Evolutionary conservation across 2,888 invertebrate species (phyloP), one percentile per base, ranked within the genome.

Genomic region (Aspidiotus destructor): DNA sequence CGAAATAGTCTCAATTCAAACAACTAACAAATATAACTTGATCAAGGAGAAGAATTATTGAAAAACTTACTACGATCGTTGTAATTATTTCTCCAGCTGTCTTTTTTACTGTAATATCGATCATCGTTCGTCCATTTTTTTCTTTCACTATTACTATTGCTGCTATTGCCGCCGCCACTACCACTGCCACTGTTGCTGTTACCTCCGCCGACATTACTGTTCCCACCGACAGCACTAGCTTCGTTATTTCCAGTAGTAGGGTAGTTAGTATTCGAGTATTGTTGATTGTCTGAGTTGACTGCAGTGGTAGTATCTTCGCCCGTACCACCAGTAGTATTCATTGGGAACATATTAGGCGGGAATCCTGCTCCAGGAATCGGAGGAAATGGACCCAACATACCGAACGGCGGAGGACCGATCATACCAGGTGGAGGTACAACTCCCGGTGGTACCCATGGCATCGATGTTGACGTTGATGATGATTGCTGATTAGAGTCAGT

Each of bases 401-500:
- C 61, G 16, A 60, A 60, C 1, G 61, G 54, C 15, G 68, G 68
- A n/a, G 68, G 68, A 40, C 28, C 67, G 28, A 67, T 67, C 67
- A 67, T 67, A 52, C 67, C 67, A 10, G 67, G 58, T 5, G 65
- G 65, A 8, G 67, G 67, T 8, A 67, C 67, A 17, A 67, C 17
- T n/a, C 60, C 60, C 7, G 67, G 67, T 44, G 67, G 67, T n/a
- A 58, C 58, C 67, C 67, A 67, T 48, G 57, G 67, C 67, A 67
- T 67, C 8, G 67, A n/a, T 54, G 17, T 41, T n/a, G 55, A 2
- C 16, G 67, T 17, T 54, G 17, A 16, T n/a, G 55, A 9, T 8
- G 52, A 15, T 28, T 44, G 58, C 41, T 67, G 67, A 7, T 16
- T 48, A 16, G 58, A 60, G 48, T 67, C 67, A 40, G n/a, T 15